Evolutionary conservation across 2,888 invertebrate species (phyloP).

Genomic region (Busseola fusca): DNA sequence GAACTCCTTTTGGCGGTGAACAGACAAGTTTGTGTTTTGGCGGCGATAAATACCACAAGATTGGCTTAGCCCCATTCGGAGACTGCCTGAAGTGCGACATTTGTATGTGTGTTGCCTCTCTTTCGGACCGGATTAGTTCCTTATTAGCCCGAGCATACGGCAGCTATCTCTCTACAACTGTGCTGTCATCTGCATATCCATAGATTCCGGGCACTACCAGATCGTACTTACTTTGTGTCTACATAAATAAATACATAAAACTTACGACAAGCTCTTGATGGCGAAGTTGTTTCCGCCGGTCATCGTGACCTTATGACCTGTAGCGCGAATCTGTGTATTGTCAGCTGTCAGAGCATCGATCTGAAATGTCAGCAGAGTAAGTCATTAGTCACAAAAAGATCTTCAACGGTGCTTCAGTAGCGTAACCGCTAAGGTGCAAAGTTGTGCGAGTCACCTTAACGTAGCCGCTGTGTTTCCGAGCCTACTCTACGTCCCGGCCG

Average conservation of each 20-base stretch:
- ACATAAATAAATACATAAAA: constrained; percentile 39
- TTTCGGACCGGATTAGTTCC: too few species aligned
- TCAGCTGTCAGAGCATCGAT: constrained; percentile 73
- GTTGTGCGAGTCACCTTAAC: not conserved
- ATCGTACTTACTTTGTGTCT: not conserved
- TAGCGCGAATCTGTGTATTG: constrained; percentile 80
- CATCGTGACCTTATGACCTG: constrained; percentile 85
- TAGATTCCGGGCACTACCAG: too few species aligned
- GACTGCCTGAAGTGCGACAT: too few species aligned
- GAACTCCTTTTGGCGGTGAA: too few species aligned
- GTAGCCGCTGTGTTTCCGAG: not conserved
- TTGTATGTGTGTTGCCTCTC: too few species aligned
- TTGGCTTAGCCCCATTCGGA: too few species aligned
- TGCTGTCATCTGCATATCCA: too few species aligned
- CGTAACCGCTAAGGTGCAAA: not conserved
- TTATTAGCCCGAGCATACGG: too few species aligned
- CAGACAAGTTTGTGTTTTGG: too few species aligned
- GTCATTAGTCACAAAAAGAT: not conserved
- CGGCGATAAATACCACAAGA: too few species aligned
- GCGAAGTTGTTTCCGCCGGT: constrained; percentile 86
- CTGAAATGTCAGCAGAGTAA: constrained; percentile 66
- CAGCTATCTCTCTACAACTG: too few species aligned
- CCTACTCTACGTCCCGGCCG: not conserved
- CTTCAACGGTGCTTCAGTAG: not conserved
- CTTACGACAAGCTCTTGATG: constrained; percentile 88